phyloP scores from a whole-genome alignment of 2,113 vertebrate genomes.

The Daboia siamensis region DNA sequence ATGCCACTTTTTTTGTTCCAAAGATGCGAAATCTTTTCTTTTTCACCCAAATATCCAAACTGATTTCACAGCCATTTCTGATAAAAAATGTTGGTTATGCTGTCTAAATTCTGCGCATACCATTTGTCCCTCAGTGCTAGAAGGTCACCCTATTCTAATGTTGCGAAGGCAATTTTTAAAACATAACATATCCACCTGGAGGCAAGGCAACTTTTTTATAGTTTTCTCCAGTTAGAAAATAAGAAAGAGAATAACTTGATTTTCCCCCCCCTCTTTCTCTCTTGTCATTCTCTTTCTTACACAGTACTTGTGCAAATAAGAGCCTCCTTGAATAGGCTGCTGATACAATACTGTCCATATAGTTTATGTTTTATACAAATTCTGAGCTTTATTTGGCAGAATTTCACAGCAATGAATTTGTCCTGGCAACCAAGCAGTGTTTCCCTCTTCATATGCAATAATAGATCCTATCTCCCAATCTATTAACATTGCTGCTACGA shows the following conservation, averaged over 20 bases:
- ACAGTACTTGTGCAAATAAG: not conserved
- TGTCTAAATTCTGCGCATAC: not conserved
- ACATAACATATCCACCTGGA: slow-evolving; percentile 59
- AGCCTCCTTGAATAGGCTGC: slow-evolving; percentile 42
- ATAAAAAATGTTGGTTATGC: not conserved
- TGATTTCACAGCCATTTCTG: not conserved
- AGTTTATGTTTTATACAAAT: slow-evolving; percentile 47
- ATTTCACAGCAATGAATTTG: slow-evolving; percentile 64
- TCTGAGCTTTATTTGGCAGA: slow-evolving; percentile 47
- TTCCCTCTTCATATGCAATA: slow-evolving; percentile 49
- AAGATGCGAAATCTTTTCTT: no score
- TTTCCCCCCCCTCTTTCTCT: slow-evolving; percentile 45
- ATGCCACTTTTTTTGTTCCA: no score
- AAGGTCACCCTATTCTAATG: slow-evolving; percentile 20
- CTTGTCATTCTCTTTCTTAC: slow-evolving; percentile 14
- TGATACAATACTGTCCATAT: slow-evolving; percentile 40
- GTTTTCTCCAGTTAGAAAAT: slow-evolving; percentile 39
- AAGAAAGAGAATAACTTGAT: slow-evolving; percentile 56
- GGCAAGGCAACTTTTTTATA: slow-evolving; percentile 60
- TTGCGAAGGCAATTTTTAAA: slow-evolving; percentile 63
- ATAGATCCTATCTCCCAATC: slow-evolving; percentile 66
- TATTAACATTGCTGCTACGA: slow-evolving; percentile 65
- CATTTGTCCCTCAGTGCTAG: not conserved
- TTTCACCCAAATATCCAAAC: not conserved
- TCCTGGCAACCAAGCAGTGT: slow-evolving; percentile 49